Conservation (phyloP, 2,888 invertebrate genomes). For the Dendrolimus pini region DNA sequence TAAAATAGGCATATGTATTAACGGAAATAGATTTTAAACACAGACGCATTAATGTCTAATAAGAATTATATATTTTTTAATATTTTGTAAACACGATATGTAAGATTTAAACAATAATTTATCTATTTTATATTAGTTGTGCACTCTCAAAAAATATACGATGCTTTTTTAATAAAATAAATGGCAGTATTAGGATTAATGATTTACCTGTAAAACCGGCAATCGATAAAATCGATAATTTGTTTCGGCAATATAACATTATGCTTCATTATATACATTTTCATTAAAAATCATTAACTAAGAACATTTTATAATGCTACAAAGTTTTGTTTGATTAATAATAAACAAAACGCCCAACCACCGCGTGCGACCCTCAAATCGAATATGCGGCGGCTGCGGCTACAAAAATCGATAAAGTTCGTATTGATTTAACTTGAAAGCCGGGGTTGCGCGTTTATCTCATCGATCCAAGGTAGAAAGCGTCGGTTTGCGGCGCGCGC, state of each 20-base stretch:
- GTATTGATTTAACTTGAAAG: slow-evolving; percentile 82
- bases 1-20: too few relatives aligned
- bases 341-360: slow-evolving; percentile 58
- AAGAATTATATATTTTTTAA: too few relatives aligned
- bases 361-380: slow-evolving; percentile 69
- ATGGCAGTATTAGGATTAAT: too few relatives aligned
- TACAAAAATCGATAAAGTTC: slow-evolving; percentile 84
- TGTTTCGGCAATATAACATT: neutral
- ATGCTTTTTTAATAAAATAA: too few relatives aligned
- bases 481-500: slow-evolving; percentile 29
- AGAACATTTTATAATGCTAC: slow-evolving; percentile 4
- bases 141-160: too few relatives aligned
- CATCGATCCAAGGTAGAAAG: slow-evolving; percentile 78
- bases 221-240: neutral
- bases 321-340: slow-evolving; percentile 14
- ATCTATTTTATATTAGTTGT: too few relatives aligned
- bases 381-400: slow-evolving; percentile 78
- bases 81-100: too few relatives aligned
- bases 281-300: too few relatives aligned
- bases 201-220: neutral
- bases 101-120: too few relatives aligned
- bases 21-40: too few relatives aligned
- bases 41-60: too few relatives aligned
- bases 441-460: slow-evolving; percentile 86
- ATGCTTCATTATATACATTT: too few relatives aligned